Base-by-base conservation (phyloP, 2,888 invertebrate species). In the Pachydiplax longipennis region DNA sequence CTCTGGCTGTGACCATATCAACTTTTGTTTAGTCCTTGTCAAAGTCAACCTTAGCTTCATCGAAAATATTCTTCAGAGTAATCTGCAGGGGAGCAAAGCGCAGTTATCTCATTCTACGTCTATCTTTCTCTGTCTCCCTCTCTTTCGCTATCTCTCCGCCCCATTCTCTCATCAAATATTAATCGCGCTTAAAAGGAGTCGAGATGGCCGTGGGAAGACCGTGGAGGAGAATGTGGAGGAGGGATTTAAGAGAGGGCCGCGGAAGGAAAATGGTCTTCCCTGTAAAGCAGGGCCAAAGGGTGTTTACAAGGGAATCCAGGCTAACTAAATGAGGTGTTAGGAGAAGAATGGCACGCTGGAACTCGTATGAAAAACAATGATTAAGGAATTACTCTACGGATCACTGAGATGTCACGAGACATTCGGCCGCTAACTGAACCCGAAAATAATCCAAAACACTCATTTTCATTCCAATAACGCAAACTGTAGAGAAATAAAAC, bases 121-220 rank as follows among this genome's bases (percentile, higher is more conserved):
- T 81, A 15, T n/a, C 25, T 44, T 40, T n/a, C 22, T 4, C 48
- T 48, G 31, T 25, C 31, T 12, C 22, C 15, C 48, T 48, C 31
- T 25, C 31, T 10, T 48, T 6, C 82, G 44, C 53, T 22, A 18
- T 65, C 65, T 65, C n/a, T 82, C 82, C 31, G 48, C 53, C 82
- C 82, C 82, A 82, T 82, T 53, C 53, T 44, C 82, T 82, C 82
- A 82, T 82, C 44, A 82, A 82, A 82, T 82, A 82, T 82, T 82
- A 82, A 82, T 12, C 48, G 82, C 82, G 53, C 82, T 82, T 82
- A 53, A 82, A 82, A 82, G 82, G 82, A 82, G 82, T 82, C 53
- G 31, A 25, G 25, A 53, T 48, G 53, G 48, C 12, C 31, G 53
- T 53, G 82, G 82, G 82, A n/a, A 82, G 48, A 82, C 53, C 82